Base-by-base conservation (phyloP, 2,797 vertebrate species). In the Crenuchus spilurus region DNA sequence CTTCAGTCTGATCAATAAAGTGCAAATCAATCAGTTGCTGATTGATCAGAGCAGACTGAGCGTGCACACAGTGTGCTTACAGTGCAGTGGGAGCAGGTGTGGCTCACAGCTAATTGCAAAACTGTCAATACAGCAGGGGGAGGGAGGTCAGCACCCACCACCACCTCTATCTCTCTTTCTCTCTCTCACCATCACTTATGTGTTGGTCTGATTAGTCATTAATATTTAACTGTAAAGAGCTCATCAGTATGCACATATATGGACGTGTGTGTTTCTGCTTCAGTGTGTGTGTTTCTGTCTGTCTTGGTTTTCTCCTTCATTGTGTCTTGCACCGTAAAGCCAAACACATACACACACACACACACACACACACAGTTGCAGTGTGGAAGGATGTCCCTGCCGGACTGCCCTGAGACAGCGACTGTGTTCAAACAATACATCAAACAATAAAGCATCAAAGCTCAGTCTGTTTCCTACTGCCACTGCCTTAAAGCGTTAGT, bases 201-300 rank as follows among this genome's bases (percentile, higher is more conserved):
- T 87, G 88, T 92, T 88, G 87, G 84, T 76, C 85, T 89, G 85
- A 91, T 93, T 90, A 93, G 93, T 89, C 86, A 91, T 93, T 90
- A 93, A 93, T 94, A 92, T 92, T 93, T 92, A 86, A 92, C 88
- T 86, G 81, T 85, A 92, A 88, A 91, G 82, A 51, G 62, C 83
- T 92, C 88, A 91, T 93, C 92, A 93, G 90, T 88, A 90, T 92
- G 89, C 87, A 86, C 88, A 90, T 83, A 85, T 84, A 87, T 70
- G 64, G 5, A 52, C 24, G n/a, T 54, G 2, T 8, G 22, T 67
- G n/a, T n/a, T 80, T 28, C 24, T 58, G 7, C 75, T 20, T 0
- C 0, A 86, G 91, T 68, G 74, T 86, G 78, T 85, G 86, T 60
- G 82, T 76, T 82, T 81, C 86, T 72, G 74, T 84, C 91, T 93